Base-by-base conservation (phyloP, 2,888 invertebrate species). In the Gymnosoma rotundatum region DNA sequence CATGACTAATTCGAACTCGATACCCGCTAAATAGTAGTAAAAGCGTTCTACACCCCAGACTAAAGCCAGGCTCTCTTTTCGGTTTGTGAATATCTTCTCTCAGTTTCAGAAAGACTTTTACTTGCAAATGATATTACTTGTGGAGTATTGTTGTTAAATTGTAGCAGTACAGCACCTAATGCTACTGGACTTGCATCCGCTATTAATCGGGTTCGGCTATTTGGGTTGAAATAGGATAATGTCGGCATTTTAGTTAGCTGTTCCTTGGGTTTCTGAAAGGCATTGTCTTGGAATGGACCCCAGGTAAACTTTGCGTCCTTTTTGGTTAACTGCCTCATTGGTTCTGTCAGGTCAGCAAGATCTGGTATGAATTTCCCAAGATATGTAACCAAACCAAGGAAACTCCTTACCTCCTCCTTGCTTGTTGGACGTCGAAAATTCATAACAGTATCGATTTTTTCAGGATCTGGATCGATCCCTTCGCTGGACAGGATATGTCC, bases 171-270 rank as follows among this genome's bases (percentile, higher is more conserved):
- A 1, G 86, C 88, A 0, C 90, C 90, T 10, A 90, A 56, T 0
- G 86, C 89, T 6, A 89, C 89, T 10, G 90, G 89, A 38, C 89
- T 90, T 14, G 90, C 91, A 67, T 91, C 91, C 7, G 89, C 90
- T n/a, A 90, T 86, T 0, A 91, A 83, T 64, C 88, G 87, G 8
- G 90, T 90, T 50, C 80, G 81, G 5, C 86, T 87, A 2, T 86
- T 78, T 42, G 81, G 86, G 69, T 90, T 83, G 70, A 88, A 91
- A 78, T 89, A 89, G 38, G 87, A 88, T 16, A 91, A 83, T 12
- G 87, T 86, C 32, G 83, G 78, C 10, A 86, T 42, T 25, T 85
- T 67, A 14, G 73, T 58, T 32, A 86, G 21, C 21, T 61, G 42
- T 6, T 64, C 2, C 76, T 90, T 90, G 8, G 89, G 75, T 20